Percentiles rank a stretch among this genome's conserved stretches.
phyloP scores from a whole-genome alignment of 2,113 vertebrate species.

The Pluvialis apricaria region DNA sequence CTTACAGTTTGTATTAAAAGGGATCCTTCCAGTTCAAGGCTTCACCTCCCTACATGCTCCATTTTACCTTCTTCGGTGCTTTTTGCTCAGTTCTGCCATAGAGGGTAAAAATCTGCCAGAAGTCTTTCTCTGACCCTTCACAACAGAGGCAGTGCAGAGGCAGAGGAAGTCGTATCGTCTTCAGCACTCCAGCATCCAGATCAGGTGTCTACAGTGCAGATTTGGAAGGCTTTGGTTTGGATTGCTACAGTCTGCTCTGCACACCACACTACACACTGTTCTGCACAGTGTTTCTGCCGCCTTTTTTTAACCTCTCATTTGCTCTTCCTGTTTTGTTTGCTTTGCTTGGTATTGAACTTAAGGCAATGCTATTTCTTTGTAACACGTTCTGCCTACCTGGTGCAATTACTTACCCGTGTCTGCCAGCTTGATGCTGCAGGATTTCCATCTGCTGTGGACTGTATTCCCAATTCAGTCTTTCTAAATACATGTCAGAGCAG shows the following conservation, averaged over 20 bases:
- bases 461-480: neutral
- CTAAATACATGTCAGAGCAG: rapidly evolving
- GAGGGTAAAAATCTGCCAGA: neutral
- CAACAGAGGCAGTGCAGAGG: neutral
- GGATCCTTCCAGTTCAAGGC: neutral
- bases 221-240: neutral
- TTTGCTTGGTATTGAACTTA: neutral
- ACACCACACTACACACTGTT: neutral
- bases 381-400: neutral
- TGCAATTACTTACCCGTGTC: neutral
- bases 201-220: neutral
- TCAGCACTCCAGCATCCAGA: neutral
- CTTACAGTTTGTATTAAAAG: neutral
- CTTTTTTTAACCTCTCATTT: neutral
- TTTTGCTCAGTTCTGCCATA: neutral
- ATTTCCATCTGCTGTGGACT: neutral
- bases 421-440: neutral
- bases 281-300: neutral
- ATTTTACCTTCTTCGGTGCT: neutral
- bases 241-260: neutral
- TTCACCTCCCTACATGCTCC: neutral
- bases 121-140: neutral
- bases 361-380: neutral
- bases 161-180: neutral
- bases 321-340: neutral